Conservation (phyloP, 2,797 vertebrate species). For the Trichosurus vulpecula region DNA sequence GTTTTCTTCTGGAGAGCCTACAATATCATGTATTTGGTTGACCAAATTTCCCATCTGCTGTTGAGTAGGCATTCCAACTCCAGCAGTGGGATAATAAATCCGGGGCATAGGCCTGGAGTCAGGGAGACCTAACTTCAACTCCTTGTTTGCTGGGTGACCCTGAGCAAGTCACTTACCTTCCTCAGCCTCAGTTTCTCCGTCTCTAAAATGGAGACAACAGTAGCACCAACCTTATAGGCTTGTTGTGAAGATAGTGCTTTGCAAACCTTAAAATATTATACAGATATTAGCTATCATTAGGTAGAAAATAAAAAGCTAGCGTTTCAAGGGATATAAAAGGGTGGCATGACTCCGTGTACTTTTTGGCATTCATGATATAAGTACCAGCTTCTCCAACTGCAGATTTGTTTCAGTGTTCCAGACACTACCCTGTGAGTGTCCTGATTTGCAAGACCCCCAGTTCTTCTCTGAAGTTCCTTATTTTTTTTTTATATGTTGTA, state of each 20-base stretch:
- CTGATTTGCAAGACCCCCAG: not conserved
- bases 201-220: not conserved
- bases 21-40: not conserved
- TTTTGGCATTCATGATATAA: not conserved
- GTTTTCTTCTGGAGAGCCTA: not conserved
- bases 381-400: not conserved
- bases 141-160: not conserved
- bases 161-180: not conserved
- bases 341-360: not conserved
- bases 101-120: not conserved
- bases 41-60: not conserved
- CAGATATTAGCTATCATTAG: not conserved
- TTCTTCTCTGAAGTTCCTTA: not conserved
- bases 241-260: not conserved
- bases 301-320: not conserved
- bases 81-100: not conserved
- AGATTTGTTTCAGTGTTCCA: not conserved
- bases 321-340: not conserved
- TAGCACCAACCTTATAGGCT: not conserved
- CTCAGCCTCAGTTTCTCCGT: not conserved
- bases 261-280: not conserved
- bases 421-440: not conserved
- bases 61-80: not conserved
- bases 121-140: not conserved
- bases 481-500: not conserved